These are phyloP conservation scores for Platycheirus albimanus DNA, from an alignment of 2,888 invertebrate species.

Conservation along the genomic window DNA sequence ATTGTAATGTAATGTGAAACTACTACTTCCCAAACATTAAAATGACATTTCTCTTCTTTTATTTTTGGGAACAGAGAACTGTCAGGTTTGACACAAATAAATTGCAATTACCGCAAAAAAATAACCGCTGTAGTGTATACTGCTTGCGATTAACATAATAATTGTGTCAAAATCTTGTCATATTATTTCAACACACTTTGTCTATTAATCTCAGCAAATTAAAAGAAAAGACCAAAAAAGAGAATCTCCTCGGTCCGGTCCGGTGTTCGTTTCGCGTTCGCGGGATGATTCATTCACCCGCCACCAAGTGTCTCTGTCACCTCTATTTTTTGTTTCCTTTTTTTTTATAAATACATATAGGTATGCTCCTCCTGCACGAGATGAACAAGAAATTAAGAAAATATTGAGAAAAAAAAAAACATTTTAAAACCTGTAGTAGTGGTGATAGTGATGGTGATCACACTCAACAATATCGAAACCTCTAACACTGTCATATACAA, in stretches of 20 bases:
- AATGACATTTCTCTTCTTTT: neutral
- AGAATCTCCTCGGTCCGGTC: conserved; percentile 64
- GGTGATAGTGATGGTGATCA: too few relatives aligned
- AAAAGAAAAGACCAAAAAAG: conserved; percentile 32
- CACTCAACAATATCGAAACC: conserved; percentile 46
- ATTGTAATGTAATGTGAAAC: conserved; percentile 63
- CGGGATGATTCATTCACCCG: conserved; percentile 64
- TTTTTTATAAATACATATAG: too few relatives aligned
- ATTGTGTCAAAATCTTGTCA: conserved; percentile 68
- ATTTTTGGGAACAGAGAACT: neutral
- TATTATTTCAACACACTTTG: conserved; percentile 39
- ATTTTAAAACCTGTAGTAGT: conserved; percentile 48
- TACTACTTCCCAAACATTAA: conserved; percentile 43
- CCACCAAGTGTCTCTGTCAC: conserved; percentile 57
- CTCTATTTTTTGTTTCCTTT: conserved; percentile 38
- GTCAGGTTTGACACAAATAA: conserved; percentile 36
- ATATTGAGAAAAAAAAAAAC: conserved; percentile 21
- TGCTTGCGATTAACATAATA: conserved; percentile 58
- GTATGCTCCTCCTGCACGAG: conserved; percentile 22
- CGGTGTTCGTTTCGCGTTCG: conserved; percentile 65
- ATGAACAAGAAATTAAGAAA: conserved; percentile 65
- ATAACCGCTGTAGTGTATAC: too few relatives aligned
- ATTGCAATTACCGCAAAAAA: conserved; percentile 38
- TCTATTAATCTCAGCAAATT: conserved; percentile 19
- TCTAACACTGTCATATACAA: conserved; percentile 47